Evolutionary conservation across 2,888 invertebrate genomes (phyloP), one percentile per base, ranked within the genome.

Genomic region (Pardosa pseudoannulata): DNA sequence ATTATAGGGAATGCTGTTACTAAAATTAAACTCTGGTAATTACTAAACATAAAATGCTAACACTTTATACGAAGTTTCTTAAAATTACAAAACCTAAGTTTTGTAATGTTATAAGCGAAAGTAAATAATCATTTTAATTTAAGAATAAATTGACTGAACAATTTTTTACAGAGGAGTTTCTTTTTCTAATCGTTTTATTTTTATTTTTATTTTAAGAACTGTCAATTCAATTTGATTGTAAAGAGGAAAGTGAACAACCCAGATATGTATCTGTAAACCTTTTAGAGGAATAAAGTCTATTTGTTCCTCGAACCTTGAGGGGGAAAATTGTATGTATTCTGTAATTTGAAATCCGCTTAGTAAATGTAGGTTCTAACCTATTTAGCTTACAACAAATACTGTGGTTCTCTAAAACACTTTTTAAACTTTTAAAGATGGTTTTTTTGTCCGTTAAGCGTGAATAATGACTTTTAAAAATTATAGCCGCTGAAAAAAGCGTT

Each of bases 281-380:
- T 56, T 6, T 2, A 23, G 16, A 16, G 16, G 41, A 23, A 56
- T 56, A 23, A 19, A 6, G 1, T 5, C 56, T 23, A 23, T 23
- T 56, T 56, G 19, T 56, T 56, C 23, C 56, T 56, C 56, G 5
- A 56, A 56, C 19, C 5, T n/a, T 23, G 23, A 56, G 56, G 56
- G 16, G 23, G 23, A 23, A 23, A 11, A 56, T 0, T 5, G 56
- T 23, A 16, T 46, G 23, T 56, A 23, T 56, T 56, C 11, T 16
- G 23, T 56, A 23, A 23, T 23, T 56, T 56, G 56, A 56, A 56
- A 56, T 56, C 56, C 56, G 56, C 56, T 56, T 56, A 56, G 56
- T 56, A 56, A 56, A 56, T 56, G 5, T 56, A 56, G 56, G 56
- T 56, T 56, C 23, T 56, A 23, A 56, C 56, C 56, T 56, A 56